Conservation (phyloP, 53 echinoderm and acorn worm genomes). For the Echinarachnius parma region DNA sequence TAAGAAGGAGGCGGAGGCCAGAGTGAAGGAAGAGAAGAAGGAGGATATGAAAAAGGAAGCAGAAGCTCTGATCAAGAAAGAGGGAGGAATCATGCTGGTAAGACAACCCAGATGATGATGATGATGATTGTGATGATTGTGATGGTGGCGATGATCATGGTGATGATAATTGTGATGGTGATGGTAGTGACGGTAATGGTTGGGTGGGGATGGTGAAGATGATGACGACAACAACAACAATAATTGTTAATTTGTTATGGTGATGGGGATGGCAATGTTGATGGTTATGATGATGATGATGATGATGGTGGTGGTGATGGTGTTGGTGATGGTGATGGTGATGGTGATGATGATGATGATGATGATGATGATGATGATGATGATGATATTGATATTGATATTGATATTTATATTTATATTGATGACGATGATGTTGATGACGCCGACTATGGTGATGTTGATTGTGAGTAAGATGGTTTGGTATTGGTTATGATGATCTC, state of each 20-base stretch:
- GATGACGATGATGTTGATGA: no score
- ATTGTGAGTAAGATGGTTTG: not conserved
- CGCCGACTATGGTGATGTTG: no score
- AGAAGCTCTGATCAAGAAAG: slow-evolving; percentile 63
- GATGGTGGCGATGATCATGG: not conserved
- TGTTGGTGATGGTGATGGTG: no score
- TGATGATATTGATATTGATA: not conserved
- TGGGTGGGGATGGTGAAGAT: no score
- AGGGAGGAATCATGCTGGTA: slow-evolving; percentile 32
- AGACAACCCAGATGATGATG: slow-evolving; percentile 55
- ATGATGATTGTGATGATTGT: slow-evolving; percentile 62
- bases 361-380: no score
- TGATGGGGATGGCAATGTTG: no score
- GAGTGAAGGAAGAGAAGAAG: slow-evolving; percentile 43
- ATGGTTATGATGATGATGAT: not conserved
- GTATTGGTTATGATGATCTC: not conserved
- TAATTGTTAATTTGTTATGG: no score
- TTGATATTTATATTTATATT: no score
- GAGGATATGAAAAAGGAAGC: slow-evolving; percentile 13
- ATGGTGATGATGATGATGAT: no score
- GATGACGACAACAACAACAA: no score
- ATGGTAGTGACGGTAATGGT: not conserved
- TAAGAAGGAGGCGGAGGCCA: slow-evolving; percentile 24
- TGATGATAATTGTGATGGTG: not conserved
- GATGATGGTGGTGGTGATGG: no score